phyloP scores from a whole-genome alignment of 92 coral and sea anemone species.

The Meandrina meandrites region DNA sequence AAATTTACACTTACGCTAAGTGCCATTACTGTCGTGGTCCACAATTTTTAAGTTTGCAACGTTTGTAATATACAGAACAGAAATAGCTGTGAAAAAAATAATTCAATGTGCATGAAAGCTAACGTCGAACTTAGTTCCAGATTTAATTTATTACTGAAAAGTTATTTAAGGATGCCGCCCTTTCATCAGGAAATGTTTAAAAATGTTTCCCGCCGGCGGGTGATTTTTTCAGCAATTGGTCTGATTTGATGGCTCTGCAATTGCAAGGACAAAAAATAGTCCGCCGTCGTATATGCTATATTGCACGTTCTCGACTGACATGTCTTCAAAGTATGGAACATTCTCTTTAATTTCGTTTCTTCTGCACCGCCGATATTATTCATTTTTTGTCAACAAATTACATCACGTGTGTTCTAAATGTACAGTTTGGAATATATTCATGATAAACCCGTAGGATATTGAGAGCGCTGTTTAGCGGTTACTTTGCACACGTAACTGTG shows the following conservation, averaged over 20 bases:
- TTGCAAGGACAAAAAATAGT: neutral
- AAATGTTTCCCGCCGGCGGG: neutral
- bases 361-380: neutral
- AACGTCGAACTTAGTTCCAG: neutral
- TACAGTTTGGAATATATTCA: neutral
- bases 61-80: neutral
- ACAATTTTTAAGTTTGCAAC: neutral
- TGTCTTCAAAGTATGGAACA: neutral
- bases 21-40: neutral
- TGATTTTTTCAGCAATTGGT: neutral
- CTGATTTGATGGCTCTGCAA: neutral
- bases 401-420: neutral
- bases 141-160: neutral
- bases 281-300: neutral
- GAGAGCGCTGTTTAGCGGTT: neutral
- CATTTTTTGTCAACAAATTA: neutral
- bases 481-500: neutral
- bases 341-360: neutral
- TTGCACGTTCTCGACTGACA: neutral
- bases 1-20: neutral
- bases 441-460: neutral
- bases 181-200: neutral
- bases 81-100: neutral
- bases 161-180: neutral
- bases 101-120: neutral